Base-by-base conservation (phyloP, 2,888 invertebrate genomes). In the Zygothrica quintamaculata region DNA sequence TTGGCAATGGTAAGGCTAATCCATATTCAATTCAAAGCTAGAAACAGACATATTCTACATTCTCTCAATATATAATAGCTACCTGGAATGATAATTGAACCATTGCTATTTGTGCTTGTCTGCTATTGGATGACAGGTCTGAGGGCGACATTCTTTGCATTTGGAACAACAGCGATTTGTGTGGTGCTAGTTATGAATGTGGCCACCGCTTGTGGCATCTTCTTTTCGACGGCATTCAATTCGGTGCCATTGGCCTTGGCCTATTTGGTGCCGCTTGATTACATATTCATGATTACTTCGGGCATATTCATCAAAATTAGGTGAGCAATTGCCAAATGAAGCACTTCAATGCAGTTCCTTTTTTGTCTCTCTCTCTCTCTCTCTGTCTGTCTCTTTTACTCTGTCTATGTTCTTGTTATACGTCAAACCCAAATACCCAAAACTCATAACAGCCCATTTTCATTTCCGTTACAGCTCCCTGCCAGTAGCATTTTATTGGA, bases 91-190 rank as follows among this genome's bases (percentile, higher is more conserved):
- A 92, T 97, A 55, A 79, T 97, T 11, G 96, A 98, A 85, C 96
- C 98, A 0, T 87, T 96, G 3, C 85, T 97, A 50, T 98, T 98
- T 91, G 94, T 94, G 0, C 89, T 94, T 40, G 94, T 98, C 77
- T 93, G 95, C 56, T 98, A 98, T 91, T 97, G 95, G 95, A 92
- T 98, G 80, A 94, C 96, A 4, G 97, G 97, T n/a, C 91, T 97
- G 6, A 92, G 95, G 44, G 90, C 92, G 44, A 94, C 94, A 0
- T 66, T 93, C 8, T 94, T 94, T 87, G 95, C 96, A 6, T 95
- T 96, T 87, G 89, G 93, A 1, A 92, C 95, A 81, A 96, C 96
- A 0, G 91, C 94, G 22, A 90, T 95, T 61, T 92, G 95, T 13
- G 92, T 95, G n/a, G 93, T 95, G 65, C 90, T 97, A 74, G 96